phyloP scores from a whole-genome alignment of 1,140 invertebrate species.

The Bathynomus jamesi region DNA sequence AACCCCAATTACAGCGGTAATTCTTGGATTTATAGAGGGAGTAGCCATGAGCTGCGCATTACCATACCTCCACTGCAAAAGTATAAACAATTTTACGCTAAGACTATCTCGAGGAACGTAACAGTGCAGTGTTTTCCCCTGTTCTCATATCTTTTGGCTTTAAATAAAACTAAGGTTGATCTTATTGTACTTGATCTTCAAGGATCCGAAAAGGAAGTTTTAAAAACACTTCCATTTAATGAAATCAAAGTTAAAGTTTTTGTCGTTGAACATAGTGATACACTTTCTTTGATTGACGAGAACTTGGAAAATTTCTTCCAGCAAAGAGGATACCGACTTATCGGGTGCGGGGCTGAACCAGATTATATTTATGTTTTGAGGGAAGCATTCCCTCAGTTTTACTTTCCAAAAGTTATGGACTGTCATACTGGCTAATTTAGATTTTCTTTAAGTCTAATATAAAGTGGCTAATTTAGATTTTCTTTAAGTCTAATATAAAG shows the following conservation, averaged over 20 bases:
- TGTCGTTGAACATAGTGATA: neutral
- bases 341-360: neutral
- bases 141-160: neutral
- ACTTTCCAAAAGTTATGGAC: neutral
- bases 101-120: too few species aligned
- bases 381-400: neutral
- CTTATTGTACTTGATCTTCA: neutral
- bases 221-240: neutral
- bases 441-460: neutral
- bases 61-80: neutral
- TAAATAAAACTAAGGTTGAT: slow-evolving; percentile 1
- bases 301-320: neutral
- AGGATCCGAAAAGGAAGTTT: neutral
- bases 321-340: neutral
- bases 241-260: neutral
- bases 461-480: neutral
- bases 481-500: neutral
- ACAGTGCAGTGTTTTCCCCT: slow-evolving; percentile 5
- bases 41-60: neutral
- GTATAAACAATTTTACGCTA: neutral
- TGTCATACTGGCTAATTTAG: neutral
- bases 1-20: neutral
- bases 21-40: neutral
- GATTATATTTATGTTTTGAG: neutral
- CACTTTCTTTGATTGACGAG: neutral